Conservation (phyloP, 2,113 vertebrate species). For the Synchiropus splendidus region DNA sequence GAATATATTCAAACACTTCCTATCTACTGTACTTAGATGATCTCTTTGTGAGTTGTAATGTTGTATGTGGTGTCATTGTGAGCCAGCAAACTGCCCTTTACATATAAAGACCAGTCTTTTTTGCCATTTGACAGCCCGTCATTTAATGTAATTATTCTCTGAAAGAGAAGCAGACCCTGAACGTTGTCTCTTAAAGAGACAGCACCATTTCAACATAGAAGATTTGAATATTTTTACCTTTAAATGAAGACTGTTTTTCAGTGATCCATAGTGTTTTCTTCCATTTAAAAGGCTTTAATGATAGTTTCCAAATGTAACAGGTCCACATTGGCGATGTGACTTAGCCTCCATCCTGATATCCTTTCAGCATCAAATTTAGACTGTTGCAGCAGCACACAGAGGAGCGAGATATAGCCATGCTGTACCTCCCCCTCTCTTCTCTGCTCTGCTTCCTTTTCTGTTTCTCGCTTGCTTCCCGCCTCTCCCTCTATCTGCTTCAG, state of each 20-base stretch:
- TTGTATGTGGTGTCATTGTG: no score
- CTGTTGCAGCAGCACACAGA: no score
- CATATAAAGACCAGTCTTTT: neutral
- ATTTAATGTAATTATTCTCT: slow-evolving; percentile 19
- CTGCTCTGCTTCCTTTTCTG: slow-evolving; percentile 22
- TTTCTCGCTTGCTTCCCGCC: slow-evolving; percentile 20
- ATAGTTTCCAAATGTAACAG: slow-evolving; percentile 6
- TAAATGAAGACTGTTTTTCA: slow-evolving; percentile 12
- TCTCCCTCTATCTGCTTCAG: no score
- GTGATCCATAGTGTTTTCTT: slow-evolving; percentile 4
- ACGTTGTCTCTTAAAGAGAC: slow-evolving; percentile 10
- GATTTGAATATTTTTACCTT: slow-evolving; percentile 40
- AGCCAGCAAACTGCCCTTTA: neutral
- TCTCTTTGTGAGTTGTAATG: no score
- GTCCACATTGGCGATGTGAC: neutral
- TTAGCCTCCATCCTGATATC: neutral
- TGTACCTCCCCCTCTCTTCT: slow-evolving; percentile 20
- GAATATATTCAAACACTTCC: no score
- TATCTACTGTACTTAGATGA: no score
- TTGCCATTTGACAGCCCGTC: slow-evolving; percentile 11
- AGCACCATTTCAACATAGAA: slow-evolving; percentile 13
- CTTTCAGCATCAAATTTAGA: no score
- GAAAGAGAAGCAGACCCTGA: slow-evolving; percentile 14
- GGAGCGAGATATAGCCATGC: no score
- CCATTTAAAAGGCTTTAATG: slow-evolving; percentile 2